phyloP scores from a whole-genome alignment of 2,113 vertebrate species.

The Rattus norvegicus region DNA sequence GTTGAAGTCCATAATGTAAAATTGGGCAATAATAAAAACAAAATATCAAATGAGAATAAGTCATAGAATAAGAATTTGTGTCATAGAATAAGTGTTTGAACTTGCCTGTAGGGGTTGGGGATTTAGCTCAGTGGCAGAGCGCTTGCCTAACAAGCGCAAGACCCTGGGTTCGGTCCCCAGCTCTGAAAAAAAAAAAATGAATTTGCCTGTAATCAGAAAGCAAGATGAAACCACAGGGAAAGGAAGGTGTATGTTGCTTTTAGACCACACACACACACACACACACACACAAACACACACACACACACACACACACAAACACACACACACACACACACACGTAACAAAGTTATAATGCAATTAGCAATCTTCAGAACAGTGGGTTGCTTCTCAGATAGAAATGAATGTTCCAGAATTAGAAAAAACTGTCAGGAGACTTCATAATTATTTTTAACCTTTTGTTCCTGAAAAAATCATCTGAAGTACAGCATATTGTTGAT shows the following conservation, averaged over 20 bases:
- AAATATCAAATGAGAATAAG: background rate
- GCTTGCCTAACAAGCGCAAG: no score
- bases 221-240: background rate
- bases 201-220: background rate
- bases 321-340: background rate
- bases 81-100: background rate
- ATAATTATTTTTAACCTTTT: background rate
- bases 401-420: constrained; percentile 15
- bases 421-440: background rate
- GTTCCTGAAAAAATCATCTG: background rate
- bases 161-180: no score
- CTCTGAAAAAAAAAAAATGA: background rate
- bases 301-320: background rate
- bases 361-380: background rate
- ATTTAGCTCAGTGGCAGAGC: no score
- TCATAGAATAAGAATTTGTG: background rate
- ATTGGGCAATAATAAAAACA: background rate
- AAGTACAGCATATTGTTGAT: background rate
- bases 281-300: background rate
- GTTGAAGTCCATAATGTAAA: background rate
- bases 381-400: constrained; percentile 11
- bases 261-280: background rate
- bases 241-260: background rate
- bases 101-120: background rate
- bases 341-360: background rate